These are phyloP conservation scores for Pectinophora gossypiella DNA, from an alignment of 1,140 invertebrate species.

Conservation along the genomic window DNA sequence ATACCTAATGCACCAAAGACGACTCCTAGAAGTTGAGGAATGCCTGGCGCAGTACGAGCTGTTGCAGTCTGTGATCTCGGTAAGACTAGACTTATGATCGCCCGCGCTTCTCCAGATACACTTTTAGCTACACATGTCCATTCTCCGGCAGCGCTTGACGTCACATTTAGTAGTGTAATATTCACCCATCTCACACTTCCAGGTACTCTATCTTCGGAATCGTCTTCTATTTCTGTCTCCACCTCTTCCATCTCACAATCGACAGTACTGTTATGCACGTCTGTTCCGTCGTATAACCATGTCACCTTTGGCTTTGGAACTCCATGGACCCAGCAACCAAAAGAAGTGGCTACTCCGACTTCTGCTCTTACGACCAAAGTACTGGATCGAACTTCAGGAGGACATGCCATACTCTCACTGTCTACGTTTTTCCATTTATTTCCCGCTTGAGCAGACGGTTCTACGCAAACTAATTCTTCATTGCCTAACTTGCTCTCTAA, in stretches of 20 bases:
- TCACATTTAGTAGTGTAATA: conserved; percentile 66
- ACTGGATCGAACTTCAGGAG: conserved; percentile 62
- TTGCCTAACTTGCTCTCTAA: conserved; percentile 77
- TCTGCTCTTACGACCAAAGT: conserved; percentile 65
- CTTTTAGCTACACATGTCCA: conserved; percentile 70
- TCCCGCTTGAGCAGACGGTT: conserved; percentile 56
- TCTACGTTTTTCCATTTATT: conserved; percentile 59
- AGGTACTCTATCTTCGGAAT: conserved; percentile 53
- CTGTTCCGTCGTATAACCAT: conserved; percentile 87
- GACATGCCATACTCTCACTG: conserved; percentile 62
- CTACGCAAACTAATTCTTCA: conserved; percentile 60
- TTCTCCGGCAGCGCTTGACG: conserved; percentile 65
- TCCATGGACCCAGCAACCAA: conserved; percentile 87
- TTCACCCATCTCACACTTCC: conserved; percentile 70
- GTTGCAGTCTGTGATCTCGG: conserved; percentile 59
- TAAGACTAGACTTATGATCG: conserved; percentile 64
- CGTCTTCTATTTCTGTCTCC: conserved; percentile 53
- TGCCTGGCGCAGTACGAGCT: conserved; percentile 60
- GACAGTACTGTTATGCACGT: conserved; percentile 59
- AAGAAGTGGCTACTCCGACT: conserved; percentile 74
- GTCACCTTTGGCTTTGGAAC: conserved; percentile 89
- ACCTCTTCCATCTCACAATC: conserved; percentile 67
- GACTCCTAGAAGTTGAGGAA: conserved; percentile 66
- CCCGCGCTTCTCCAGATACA: conserved; percentile 56
- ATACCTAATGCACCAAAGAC: conserved; percentile 63